phyloP scores from a whole-genome alignment of 2,797 vertebrate genomes.

The Schizopygopsis malacanthus region DNA sequence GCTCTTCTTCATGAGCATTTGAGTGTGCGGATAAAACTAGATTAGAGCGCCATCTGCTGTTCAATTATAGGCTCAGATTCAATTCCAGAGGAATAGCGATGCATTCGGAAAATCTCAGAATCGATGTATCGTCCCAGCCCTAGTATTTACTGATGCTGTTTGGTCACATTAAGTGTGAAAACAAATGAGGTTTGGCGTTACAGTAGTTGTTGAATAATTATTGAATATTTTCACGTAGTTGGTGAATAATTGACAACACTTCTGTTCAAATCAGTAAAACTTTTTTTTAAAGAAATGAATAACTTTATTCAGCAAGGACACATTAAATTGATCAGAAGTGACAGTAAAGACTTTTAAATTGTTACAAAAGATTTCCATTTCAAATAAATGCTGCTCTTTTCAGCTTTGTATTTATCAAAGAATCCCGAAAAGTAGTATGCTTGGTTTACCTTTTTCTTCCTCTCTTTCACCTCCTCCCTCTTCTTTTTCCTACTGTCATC shows the following conservation, averaged over 20 bases:
- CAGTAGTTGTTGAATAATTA: neutral
- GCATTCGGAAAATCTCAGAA: too few species aligned
- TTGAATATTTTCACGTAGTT: neutral
- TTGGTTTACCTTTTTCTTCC: constrained; percentile 82
- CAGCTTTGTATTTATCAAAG: neutral
- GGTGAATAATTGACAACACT: neutral
- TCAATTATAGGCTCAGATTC: too few species aligned
- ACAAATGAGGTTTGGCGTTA: neutral
- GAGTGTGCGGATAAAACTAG: too few species aligned
- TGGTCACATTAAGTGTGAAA: neutral
- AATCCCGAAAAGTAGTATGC: neutral
- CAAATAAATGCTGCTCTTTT: neutral
- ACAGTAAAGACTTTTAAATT: neutral
- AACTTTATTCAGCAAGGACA: neutral
- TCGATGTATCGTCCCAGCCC: too few species aligned
- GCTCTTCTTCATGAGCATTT: too few species aligned
- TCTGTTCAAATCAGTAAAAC: neutral
- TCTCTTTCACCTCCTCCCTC: constrained; percentile 82
- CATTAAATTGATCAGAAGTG: neutral
- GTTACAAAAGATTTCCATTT: neutral
- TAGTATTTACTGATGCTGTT: neutral
- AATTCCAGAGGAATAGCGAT: too few species aligned
- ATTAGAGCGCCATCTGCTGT: too few species aligned
- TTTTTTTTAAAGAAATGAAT: neutral
- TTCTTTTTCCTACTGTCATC: constrained; percentile 86